phyloP scores from a whole-genome alignment of 2,797 vertebrate species.

The Enteromius argenteus region DNA sequence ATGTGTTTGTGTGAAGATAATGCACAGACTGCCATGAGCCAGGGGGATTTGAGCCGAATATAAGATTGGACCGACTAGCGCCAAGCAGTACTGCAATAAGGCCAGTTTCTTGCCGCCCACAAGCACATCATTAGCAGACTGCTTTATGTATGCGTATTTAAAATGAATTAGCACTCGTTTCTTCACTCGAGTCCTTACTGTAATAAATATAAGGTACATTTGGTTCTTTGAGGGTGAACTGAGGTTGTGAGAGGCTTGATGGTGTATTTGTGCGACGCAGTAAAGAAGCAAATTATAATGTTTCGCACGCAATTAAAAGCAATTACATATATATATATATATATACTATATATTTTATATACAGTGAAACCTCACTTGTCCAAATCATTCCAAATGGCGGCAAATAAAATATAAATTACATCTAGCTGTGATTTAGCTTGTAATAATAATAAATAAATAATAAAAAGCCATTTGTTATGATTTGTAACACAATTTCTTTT shows the following conservation, averaged over 20 bases:
- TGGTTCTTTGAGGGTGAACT: not conserved
- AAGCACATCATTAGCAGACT: slow-evolving; percentile 45
- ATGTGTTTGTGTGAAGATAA: slow-evolving; percentile 61
- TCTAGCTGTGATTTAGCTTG: not conserved
- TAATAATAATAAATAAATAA: not conserved
- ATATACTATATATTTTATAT: too few species aligned
- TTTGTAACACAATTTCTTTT: not conserved
- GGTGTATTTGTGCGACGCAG: not conserved
- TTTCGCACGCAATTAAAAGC: too few species aligned
- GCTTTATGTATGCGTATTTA: slow-evolving; percentile 14
- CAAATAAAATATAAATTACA: not conserved
- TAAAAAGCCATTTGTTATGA: not conserved
- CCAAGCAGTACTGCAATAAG: slow-evolving; percentile 61
- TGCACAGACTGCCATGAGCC: slow-evolving; percentile 54
- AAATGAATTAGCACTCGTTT: slow-evolving; percentile 27
- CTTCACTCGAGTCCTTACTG: slow-evolving; percentile 19
- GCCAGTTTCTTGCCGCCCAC: slow-evolving; percentile 46
- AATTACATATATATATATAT: too few species aligned
- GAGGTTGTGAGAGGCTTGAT: not conserved
- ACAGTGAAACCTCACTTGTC: not conserved
- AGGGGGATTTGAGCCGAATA: slow-evolving; percentile 66
- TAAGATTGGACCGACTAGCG: slow-evolving; percentile 63
- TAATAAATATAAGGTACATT: slow-evolving; percentile 5
- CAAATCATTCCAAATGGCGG: not conserved
- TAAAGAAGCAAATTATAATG: not conserved